Base-by-base conservation (phyloP, 2,888 invertebrate genomes). In the Sinohyriopsis cumingii region DNA sequence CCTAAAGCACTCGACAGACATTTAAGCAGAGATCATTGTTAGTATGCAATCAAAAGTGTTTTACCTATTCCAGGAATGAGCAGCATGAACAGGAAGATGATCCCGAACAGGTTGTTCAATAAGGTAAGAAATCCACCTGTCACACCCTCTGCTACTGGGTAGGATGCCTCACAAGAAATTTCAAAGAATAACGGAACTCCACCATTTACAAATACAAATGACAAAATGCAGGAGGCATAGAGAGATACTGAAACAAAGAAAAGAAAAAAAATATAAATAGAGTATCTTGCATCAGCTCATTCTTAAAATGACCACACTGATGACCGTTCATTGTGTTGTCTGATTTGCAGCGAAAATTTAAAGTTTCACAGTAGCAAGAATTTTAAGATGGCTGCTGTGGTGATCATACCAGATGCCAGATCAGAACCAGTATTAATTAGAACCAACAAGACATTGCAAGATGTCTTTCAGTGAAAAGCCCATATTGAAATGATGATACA, bases 81-180 rank as follows among this genome's bases (percentile, higher is more conserved):
- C 57, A 86, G 72, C n/a, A 85, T 69, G 53, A 83, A 71, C 7
- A 86, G 78, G 72, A 86, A 87, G 19, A 83, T 57, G 15, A 85
- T 77, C 18, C 85, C 86, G n/a, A 77, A 75, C 4, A 84, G 12
- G 69, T 86, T 87, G 72, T 85, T 84, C 7, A 79, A 61, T 45
- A 82, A 66, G 20, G 87, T 87, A 28, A 86, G 70, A 53, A 86
- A 65, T 18, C 85, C 84, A 22, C 83, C 84, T 3, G 86, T 81
- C 12, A 87, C 82, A 18, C 85, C 85, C 69, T 87, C 87, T 1
- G 82, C 81, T 9, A 83, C 80, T 15, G 87, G 87, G 63, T 84
- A 87, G 5, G 84, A 78, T n/a, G 80, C 76, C 70, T 87, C 87
- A 72, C 86, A 85, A 0, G 81, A 77, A 63, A 87, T 71, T 77